These are phyloP conservation scores for Dysidea cf. avara DNA, from an alignment of 37 sponge, comb jelly and placozoan genomes.

Conservation along the genomic window DNA sequence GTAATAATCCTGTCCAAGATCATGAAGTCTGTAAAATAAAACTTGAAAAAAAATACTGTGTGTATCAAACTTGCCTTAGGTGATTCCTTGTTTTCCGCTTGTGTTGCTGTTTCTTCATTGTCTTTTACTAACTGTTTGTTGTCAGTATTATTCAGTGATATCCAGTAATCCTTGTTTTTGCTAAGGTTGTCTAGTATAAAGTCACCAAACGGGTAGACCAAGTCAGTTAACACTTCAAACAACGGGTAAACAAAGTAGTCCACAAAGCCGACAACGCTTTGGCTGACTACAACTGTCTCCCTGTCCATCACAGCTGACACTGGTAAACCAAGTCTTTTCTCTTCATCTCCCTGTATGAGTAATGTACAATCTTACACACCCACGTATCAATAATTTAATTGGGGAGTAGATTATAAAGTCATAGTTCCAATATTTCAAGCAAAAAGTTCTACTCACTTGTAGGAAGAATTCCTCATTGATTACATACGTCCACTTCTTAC, in stretches of 20 bases:
- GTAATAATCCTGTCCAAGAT: no score
- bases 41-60: no score
- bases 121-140: no score
- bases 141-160: no score
- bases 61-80: no score
- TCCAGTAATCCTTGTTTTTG: constrained; percentile 72
- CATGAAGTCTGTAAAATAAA: no score
- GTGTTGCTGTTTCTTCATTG: no score
- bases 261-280: constrained; percentile 85
- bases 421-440: neutral
- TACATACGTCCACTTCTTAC: constrained; percentile 56
- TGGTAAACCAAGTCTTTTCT: constrained; percentile 55
- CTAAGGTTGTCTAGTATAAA: constrained; percentile 63
- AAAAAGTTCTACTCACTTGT: constrained; percentile 13
- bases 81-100: no score
- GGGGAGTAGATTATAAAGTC: no score
- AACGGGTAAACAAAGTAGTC: constrained; percentile 86
- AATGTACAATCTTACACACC: neutral
- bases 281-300: constrained; percentile 47
- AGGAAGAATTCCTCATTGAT: constrained; percentile 72
- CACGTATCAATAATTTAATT: neutral
- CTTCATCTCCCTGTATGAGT: constrained; percentile 88
- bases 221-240: constrained; percentile 90
- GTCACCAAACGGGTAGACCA: constrained; percentile 84
- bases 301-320: constrained; percentile 71